Evolutionary conservation across 2,888 invertebrate species (phyloP).

Genomic region (Erannis defoliaria): DNA sequence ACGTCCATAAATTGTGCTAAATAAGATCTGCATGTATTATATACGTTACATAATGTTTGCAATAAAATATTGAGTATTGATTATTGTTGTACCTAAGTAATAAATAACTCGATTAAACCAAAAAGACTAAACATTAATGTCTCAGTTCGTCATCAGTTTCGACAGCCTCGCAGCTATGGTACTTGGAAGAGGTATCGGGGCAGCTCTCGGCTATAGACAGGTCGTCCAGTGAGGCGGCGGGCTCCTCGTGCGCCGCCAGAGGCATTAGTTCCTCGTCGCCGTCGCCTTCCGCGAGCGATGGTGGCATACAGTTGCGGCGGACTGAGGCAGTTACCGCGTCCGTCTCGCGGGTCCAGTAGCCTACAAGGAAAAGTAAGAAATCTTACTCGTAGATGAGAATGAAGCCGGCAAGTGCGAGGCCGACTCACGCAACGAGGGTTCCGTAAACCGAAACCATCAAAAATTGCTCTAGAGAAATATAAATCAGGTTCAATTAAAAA

Average conservation of each 20-base stretch:
- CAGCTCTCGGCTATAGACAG: slow-evolving; percentile 90
- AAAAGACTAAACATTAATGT: slow-evolving; percentile 54
- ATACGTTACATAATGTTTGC: no score
- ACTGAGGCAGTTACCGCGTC: slow-evolving; percentile 53
- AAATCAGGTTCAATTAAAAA: no score
- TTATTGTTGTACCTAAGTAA: no score
- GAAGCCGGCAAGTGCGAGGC: no score
- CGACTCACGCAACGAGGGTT: no score
- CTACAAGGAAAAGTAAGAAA: slow-evolving; percentile 47
- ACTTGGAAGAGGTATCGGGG: slow-evolving; percentile 91
- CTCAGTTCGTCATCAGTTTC: slow-evolving; percentile 86
- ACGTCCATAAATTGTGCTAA: no score
- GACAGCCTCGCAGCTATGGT: slow-evolving; percentile 91
- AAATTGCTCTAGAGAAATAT: no score
- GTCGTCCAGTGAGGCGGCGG: slow-evolving; percentile 88
- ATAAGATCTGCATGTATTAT: no score
- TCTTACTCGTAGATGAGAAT: no score
- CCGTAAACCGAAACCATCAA: no score
- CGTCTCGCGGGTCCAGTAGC: slow-evolving; percentile 69
- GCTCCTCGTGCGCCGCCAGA: slow-evolving; percentile 87
- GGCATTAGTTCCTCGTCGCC: slow-evolving; percentile 88
- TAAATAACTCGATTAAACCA: background rate
- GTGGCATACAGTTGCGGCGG: slow-evolving; percentile 62
- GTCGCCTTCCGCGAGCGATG: slow-evolving; percentile 62
- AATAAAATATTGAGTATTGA: no score